Evolutionary conservation across 2,113 vertebrate species (phyloP), one percentile per base, ranked within the genome.

Genomic region (Embiotoca jacksoni): DNA sequence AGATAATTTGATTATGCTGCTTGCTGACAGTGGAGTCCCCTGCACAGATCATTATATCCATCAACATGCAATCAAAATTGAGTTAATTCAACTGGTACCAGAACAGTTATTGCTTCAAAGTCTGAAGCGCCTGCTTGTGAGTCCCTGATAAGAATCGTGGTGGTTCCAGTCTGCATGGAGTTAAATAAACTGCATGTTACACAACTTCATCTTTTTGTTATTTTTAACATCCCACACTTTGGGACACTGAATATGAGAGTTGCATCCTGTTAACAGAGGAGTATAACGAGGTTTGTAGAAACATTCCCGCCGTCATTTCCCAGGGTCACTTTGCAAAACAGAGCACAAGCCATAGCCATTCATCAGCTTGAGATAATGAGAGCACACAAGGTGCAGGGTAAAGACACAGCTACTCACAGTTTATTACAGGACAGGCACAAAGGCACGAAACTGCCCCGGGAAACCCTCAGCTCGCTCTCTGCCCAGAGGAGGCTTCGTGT

Each of bases 281-380:
- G 69, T 65, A 75, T 85, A 90, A 88, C 69, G 16, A 80, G 85
- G 76, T 89, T 78, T 89, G 75, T 75, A 62, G 69, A 73, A 84
- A 81, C 82, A 85, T 91, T 65, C 55, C 78, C 79, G 70, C 73
- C 72, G 75, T 88, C 86, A 92, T 89, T 90, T 91, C 84, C 78
- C 88, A 88, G 90, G 92, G 93, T 95, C 92, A 94, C 92, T 93
- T 93, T 92, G 89, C 82, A 84, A 88, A 88, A 72, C 61, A 7
- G 77, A 88, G 78, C 88, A 75, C 67, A 66, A 88, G 81, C 74
- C 77, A 81, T 44, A 68, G 78, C 80, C 81, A 94, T 94, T 92
- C 88, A 94, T 94, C 94, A 93, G 78, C 53, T 68, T 91, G 91
- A 93, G 91, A 86, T 94, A 94, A 95, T 93, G 92, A 93, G 94